A percentile compares a stretch with the other conserved stretches of the same genome.
phyloP scores from a whole-genome alignment of 2,888 invertebrate species.

The Tholera decimalis region DNA sequence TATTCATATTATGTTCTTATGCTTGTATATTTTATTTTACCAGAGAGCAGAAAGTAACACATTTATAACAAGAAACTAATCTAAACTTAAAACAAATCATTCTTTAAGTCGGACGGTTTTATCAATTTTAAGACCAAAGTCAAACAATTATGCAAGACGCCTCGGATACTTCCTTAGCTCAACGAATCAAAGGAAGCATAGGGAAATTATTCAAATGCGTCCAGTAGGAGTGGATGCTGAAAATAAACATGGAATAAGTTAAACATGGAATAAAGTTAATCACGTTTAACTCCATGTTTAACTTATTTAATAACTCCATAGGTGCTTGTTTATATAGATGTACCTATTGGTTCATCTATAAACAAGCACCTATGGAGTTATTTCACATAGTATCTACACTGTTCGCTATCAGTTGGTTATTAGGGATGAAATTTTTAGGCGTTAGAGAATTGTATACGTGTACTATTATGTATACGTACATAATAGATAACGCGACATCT shows the following conservation, averaged over 20 bases:
- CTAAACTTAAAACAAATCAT: neutral
- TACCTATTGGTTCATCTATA: too few relatives aligned
- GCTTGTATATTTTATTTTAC: constrained; percentile 9
- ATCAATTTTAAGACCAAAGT: neutral
- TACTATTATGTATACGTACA: neutral
- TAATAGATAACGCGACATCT: neutral
- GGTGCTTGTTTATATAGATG: too few relatives aligned
- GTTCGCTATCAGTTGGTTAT: neutral
- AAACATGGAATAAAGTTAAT: too few relatives aligned
- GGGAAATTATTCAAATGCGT: too few relatives aligned
- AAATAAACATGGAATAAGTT: neutral
- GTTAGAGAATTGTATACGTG: neutral
- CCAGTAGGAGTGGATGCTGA: neutral
- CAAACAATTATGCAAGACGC: neutral
- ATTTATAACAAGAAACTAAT: too few relatives aligned
- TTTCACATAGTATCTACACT: neutral
- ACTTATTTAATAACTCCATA: too few relatives aligned
- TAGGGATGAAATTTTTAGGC: neutral
- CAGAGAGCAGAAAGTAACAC: neutral
- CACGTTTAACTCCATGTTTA: too few relatives aligned
- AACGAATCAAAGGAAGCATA: neutral
- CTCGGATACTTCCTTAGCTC: neutral
- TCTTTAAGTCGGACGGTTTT: constrained; percentile 2
- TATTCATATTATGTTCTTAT: constrained; percentile 6
- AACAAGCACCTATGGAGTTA: neutral